Conservation (phyloP, 2,113 vertebrate species). For the Amblyopsis rosae region DNA sequence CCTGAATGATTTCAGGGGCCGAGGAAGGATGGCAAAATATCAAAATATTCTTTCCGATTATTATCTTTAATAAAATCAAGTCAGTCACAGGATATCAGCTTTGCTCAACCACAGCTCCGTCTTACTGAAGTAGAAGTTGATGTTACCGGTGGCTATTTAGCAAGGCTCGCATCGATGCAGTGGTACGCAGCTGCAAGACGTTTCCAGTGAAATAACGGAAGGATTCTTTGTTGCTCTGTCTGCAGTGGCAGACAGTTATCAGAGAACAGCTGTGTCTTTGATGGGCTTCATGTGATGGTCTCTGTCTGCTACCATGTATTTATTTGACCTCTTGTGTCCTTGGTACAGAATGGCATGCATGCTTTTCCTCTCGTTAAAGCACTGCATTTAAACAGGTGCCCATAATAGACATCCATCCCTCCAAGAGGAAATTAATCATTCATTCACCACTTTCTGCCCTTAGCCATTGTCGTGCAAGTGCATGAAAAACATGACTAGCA, state of each 20-base stretch:
- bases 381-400: too few relatives aligned
- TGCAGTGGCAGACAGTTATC: slow-evolving; percentile 38
- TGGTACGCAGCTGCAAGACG: slow-evolving; percentile 65
- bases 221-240: slow-evolving; percentile 51
- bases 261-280: slow-evolving; percentile 45
- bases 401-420: too few relatives aligned
- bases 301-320: not conserved
- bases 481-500: too few relatives aligned
- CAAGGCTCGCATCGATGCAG: slow-evolving; percentile 10
- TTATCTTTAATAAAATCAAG: not conserved
- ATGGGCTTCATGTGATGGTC: slow-evolving; percentile 7
- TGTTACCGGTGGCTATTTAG: not conserved
- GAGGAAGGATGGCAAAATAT: slow-evolving; percentile 27
- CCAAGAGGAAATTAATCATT: too few relatives aligned
- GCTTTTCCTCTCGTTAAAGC: too few relatives aligned
- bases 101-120: not conserved
- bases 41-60: not conserved
- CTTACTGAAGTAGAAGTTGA: slow-evolving; percentile 13
- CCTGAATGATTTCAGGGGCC: slow-evolving; percentile 22
- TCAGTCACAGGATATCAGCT: not conserved
- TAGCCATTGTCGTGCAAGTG: too few relatives aligned
- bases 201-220: slow-evolving; percentile 42
- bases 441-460: too few relatives aligned
- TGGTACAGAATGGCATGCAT: too few relatives aligned
- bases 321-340: not conserved